Evolutionary conservation across 1,140 invertebrate species (phyloP).

Genomic region (Drosophila fuyamai): DNA sequence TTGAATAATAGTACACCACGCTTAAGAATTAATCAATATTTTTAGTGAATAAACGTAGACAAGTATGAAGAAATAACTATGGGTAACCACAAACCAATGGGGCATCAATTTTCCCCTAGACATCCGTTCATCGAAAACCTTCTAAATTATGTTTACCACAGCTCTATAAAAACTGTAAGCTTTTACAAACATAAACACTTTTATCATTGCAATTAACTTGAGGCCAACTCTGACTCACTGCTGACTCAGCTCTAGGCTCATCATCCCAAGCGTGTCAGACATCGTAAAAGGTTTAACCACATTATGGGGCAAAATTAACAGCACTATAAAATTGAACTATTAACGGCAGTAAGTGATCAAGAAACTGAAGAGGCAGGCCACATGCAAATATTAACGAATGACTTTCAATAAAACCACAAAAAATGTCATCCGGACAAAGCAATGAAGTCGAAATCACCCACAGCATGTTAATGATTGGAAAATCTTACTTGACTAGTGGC

Average conservation of each 20-base stretch:
- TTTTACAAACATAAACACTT: slow-evolving; percentile 16
- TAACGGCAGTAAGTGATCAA: slow-evolving; percentile 27
- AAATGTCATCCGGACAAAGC: slow-evolving; percentile 16
- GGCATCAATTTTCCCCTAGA: background rate
- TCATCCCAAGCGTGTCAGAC: slow-evolving; percentile 7
- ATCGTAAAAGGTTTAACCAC: slow-evolving; percentile 29
- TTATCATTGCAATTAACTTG: slow-evolving; percentile 8
- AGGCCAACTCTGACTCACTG: slow-evolving; percentile 12
- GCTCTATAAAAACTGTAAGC: slow-evolving; percentile 2
- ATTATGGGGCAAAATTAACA: slow-evolving; percentile 46
- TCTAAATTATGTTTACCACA: slow-evolving; percentile 1
- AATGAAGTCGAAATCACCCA: slow-evolving; percentile 26
- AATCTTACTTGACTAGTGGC: slow-evolving; percentile 38
- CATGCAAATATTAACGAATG: slow-evolving; percentile 44
- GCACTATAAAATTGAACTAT: slow-evolving; percentile 54
- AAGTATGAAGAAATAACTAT: background rate
- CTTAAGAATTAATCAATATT: too few species aligned
- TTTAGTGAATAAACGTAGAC: background rate
- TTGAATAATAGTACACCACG: too few species aligned
- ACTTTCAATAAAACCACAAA: slow-evolving; percentile 53
- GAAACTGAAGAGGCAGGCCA: slow-evolving; percentile 1
- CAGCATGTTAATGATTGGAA: slow-evolving; percentile 53
- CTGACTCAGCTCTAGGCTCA: slow-evolving; percentile 15
- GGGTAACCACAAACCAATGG: background rate
- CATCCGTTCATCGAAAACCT: too few species aligned